Base-by-base conservation (phyloP, 2,888 invertebrate species). In the Stenodema calcarata region DNA sequence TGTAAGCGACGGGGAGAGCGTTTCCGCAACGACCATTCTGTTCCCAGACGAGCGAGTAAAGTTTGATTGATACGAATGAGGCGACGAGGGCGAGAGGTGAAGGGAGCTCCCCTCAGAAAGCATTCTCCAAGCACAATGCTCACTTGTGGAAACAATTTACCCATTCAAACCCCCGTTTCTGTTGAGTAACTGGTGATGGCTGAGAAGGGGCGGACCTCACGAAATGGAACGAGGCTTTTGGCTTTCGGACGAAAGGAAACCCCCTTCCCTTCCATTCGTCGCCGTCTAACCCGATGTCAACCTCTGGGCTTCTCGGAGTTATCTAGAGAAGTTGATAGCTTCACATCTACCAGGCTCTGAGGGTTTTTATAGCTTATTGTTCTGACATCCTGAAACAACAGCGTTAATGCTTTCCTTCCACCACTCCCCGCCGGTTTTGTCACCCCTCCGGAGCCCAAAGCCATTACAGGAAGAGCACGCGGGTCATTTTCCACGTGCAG, bases 61-160 rank as follows among this genome's bases (percentile, higher is more conserved):
- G 84, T 84, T 84, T 84, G 84, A 84, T 84, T 84, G 84, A 84
- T 84, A 84, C 73, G 75, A 84, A 84, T 84, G 73, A 84, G 84
- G 84, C 84, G 84, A 30, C 70, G 47, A 73, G 18, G 73, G 4
- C 14, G 27, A 12, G 80, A 41, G 82, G 12, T 9, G 69, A n/a
- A 27, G 28, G 54, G 28, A 11, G n/a, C n/a, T n/a, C 47, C 23
- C 80, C 23, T 28, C 41, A 69, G 84, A 84, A 75, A 84, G 84
- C 84, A 73, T 84, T 84, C 80, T 28, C 80, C 44, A 28, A n/a
- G 84, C 84, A 84, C 84, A 84, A 84, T 84, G 84, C 84, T 84
- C 84, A 84, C 70, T 84, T 70, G 84, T 84, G 75, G 84, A 84
- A 82, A 84, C 84, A 84, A 84, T 84, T 84, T 84, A 84, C 75